A percentile compares a stretch with the other conserved stretches of the same genome.
Conservation (phyloP, 2,888 invertebrate genomes). For the Leptopterna dolabrata region DNA sequence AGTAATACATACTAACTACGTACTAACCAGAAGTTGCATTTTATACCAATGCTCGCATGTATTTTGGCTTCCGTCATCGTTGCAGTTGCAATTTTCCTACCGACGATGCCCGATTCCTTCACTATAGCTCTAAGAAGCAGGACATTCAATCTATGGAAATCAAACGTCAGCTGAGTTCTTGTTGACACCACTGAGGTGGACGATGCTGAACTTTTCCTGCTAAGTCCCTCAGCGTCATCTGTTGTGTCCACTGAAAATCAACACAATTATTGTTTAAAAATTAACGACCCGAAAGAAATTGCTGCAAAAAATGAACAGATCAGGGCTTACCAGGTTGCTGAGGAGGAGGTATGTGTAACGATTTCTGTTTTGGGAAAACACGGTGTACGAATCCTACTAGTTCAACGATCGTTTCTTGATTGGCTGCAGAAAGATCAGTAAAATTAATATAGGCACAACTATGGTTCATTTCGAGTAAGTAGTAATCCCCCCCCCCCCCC, state of each 20-base stretch:
- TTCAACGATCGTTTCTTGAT: conserved; percentile 95
- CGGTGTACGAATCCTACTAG: conserved; percentile 88
- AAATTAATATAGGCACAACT: not conserved
- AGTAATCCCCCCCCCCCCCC: too few species aligned
- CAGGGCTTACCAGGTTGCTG: conserved; percentile 47
- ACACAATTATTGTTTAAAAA: not conserved
- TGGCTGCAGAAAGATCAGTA: conserved; percentile 72
- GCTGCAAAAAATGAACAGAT: not conserved
- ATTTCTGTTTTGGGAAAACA: conserved; percentile 68
- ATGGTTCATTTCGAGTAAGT: too few species aligned
- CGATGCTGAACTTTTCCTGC: conserved; percentile 30
- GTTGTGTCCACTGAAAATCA: conserved; percentile 20
- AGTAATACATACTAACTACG: not conserved
- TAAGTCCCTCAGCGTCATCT: conserved; percentile 19
- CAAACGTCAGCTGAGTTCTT: conserved; percentile 87
- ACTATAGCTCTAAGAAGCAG: conserved; percentile 84
- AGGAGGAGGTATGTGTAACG: conserved; percentile 63
- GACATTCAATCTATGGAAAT: conserved; percentile 92
- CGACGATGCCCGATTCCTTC: conserved; percentile 76
- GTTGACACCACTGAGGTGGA: conserved; percentile 62
- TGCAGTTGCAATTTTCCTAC: conserved; percentile 92
- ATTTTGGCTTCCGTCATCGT: conserved; percentile 92
- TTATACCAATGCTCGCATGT: conserved; percentile 79
- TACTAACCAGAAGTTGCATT: not conserved
- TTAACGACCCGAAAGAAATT: not conserved